These are phyloP conservation scores for Ctenomys sociabilis DNA, from an alignment of 2,113 vertebrate genomes.

Conservation along the genomic window DNA sequence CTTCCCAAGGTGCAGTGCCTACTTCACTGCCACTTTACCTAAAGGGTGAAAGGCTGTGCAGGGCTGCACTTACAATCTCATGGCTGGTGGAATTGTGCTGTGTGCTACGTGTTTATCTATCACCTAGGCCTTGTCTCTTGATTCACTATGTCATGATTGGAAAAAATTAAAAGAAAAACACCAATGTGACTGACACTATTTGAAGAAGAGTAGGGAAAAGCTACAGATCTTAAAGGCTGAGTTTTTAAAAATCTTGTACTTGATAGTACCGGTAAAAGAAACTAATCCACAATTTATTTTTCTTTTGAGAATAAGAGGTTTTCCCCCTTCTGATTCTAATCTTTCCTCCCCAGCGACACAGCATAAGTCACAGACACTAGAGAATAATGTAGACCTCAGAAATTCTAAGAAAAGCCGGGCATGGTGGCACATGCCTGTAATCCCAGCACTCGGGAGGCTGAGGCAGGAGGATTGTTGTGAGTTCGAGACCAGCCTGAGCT, in stretches of 20 bases:
- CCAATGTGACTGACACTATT: conserved; percentile 83
- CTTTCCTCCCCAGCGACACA: conserved; percentile 70
- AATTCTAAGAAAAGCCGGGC: conserved; percentile 42
- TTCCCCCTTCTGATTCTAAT: conserved; percentile 51
- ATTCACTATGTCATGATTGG: conserved; percentile 56
- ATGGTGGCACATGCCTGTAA: too few relatives aligned
- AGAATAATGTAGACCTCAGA: conserved; percentile 74
- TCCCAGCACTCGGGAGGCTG: too few relatives aligned
- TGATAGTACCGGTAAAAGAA: conserved; percentile 72
- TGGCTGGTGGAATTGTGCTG: conserved; percentile 21
- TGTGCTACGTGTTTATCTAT: neutral
- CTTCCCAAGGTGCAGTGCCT: neutral
- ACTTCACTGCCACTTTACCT: conserved; percentile 41
- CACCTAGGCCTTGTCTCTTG: conserved; percentile 54
- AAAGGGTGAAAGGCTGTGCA: conserved; percentile 72
- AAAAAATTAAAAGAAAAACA: conserved; percentile 89
- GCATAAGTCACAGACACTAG: conserved; percentile 73
- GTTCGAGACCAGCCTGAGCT: too few relatives aligned
- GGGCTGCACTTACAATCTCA: neutral
- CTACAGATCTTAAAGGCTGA: conserved; percentile 74
- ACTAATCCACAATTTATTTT: conserved; percentile 74
- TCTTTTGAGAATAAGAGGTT: conserved; percentile 45
- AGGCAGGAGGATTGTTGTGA: too few relatives aligned
- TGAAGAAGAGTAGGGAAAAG: conserved; percentile 38
- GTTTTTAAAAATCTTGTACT: conserved; percentile 72